Evolutionary conservation across 2,113 vertebrate genomes (phyloP).

Genomic region (Dipodomys stephensi): DNA sequence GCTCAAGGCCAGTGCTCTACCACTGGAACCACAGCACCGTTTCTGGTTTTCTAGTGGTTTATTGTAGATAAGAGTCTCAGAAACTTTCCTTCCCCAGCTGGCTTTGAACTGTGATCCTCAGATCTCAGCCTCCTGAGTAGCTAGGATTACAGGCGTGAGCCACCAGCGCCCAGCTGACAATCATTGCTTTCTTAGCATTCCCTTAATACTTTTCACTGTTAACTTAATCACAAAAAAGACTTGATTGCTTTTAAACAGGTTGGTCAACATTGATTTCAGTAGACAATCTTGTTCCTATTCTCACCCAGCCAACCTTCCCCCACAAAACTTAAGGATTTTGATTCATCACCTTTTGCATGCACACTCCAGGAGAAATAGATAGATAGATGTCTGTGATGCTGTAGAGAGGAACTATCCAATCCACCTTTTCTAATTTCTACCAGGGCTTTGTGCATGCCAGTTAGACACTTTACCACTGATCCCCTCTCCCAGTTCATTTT

Average conservation of each 20-base stretch:
- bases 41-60: too few relatives aligned
- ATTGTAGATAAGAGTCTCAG: too few relatives aligned
- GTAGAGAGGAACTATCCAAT: not conserved
- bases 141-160: too few relatives aligned
- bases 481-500: not conserved
- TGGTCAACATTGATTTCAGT: slow-evolving; percentile 31
- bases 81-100: too few relatives aligned
- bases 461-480: not conserved
- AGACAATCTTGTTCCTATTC: slow-evolving; percentile 9
- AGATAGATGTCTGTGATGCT: not conserved
- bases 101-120: too few relatives aligned
- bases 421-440: not conserved
- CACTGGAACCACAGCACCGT: too few relatives aligned
- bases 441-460: too few relatives aligned
- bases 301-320: not conserved
- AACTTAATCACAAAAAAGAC: slow-evolving; percentile 42
- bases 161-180: too few relatives aligned
- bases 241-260: slow-evolving; percentile 22
- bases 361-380: not conserved
- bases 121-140: too few relatives aligned
- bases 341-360: not conserved
- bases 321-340: not conserved
- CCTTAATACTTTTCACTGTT: not conserved
- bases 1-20: too few relatives aligned
- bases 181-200: too few relatives aligned